These are phyloP conservation scores for Lysiphlebus fabarum DNA, from an alignment of 1,140 invertebrate species.

Conservation along the genomic window DNA sequence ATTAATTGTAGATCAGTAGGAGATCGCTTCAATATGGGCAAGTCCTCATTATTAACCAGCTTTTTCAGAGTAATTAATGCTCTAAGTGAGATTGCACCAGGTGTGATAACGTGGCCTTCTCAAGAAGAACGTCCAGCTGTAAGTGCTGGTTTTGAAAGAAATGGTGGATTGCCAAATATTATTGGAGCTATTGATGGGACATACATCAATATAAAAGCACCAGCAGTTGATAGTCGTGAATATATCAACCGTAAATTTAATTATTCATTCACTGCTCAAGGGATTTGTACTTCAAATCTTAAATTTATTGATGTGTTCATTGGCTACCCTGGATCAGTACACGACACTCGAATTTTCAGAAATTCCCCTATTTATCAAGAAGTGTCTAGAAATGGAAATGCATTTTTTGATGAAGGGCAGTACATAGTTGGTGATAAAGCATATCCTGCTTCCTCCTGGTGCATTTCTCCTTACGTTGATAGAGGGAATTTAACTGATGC, in stretches of 20 bases:
- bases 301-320: constrained; percentile 5
- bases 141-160: constrained; percentile 4
- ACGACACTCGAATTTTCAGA: constrained; percentile 12
- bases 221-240: background rate
- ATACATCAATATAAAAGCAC: constrained; percentile 17
- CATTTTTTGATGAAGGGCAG: background rate
- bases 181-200: constrained; percentile 19
- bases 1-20: constrained; percentile 7
- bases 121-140: background rate
- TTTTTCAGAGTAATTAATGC: constrained; percentile 12
- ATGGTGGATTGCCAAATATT: constrained; percentile 2
- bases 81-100: constrained; percentile 15
- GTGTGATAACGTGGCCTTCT: constrained; percentile 9
- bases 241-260: constrained; percentile 14
- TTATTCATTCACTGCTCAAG: constrained; percentile 10
- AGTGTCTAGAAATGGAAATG: background rate
- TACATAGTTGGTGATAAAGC: constrained; percentile 11
- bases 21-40: background rate
- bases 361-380: constrained; percentile 14
- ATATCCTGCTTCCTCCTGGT: constrained; percentile 4
- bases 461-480: constrained; percentile 2
- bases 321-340: constrained; percentile 14
- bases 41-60: background rate
- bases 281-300: background rate
- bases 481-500: constrained; percentile 5